A percentile compares a stretch with the other conserved stretches of the same genome.
Conservation (phyloP, 2,888 invertebrate genomes). For the Lapara coniferarum region DNA sequence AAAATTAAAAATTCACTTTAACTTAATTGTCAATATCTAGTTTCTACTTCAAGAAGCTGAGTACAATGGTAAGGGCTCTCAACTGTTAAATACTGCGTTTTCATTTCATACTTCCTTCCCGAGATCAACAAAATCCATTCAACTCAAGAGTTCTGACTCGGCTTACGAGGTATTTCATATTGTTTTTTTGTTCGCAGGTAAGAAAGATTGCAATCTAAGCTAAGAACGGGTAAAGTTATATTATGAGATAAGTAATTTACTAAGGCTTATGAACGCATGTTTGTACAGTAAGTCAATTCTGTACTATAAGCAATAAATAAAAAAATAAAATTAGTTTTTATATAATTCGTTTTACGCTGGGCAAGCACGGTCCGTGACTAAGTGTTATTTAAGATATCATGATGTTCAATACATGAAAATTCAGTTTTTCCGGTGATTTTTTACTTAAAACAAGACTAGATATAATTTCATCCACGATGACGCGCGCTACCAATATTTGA, state of each 20-base stretch:
- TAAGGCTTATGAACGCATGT: not conserved
- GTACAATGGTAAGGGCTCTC: not conserved
- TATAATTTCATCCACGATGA: no score
- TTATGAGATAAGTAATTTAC: not conserved
- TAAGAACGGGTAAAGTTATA: conserved; percentile 1
- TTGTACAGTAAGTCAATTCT: not conserved
- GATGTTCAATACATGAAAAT: no score
- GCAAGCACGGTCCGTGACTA: no score
- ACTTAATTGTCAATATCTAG: not conserved
- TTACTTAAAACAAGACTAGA: no score
- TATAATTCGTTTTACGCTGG: no score
- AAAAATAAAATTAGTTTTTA: no score
- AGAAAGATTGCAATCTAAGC: conserved; percentile 14
- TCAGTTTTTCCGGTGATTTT: no score
- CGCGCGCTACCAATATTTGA: no score
- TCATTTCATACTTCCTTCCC: conserved; percentile 14
- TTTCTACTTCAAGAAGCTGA: not conserved
- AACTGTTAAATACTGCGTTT: conserved; percentile 13
- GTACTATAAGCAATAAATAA: no score
- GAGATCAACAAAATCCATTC: conserved; percentile 21
- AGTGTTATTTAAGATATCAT: no score
- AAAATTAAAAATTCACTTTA: no score
- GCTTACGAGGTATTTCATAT: conserved; percentile 2
- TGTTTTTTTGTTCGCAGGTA: conserved; percentile 17
- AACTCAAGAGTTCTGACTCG: not conserved